Evolutionary conservation across 2,888 invertebrate genomes (phyloP).

Genomic region (Lasiommata megera): DNA sequence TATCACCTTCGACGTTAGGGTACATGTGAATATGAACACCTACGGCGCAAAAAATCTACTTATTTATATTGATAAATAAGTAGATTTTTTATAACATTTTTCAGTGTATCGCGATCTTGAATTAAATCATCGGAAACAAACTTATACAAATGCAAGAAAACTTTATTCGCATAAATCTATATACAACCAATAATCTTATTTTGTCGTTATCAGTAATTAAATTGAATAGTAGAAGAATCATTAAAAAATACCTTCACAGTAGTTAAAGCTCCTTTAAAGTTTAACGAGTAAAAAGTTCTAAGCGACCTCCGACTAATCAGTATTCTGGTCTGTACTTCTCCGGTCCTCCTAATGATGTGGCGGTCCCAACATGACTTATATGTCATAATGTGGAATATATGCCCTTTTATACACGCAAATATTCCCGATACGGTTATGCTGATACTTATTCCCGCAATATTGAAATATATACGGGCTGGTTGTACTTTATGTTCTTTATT

Average conservation of each 20-base stretch:
- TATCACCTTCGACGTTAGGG: too few relatives aligned
- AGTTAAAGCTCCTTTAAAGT: neutral
- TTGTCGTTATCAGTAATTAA: neutral
- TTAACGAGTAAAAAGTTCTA: slow-evolving; percentile 11
- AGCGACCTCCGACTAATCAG: slow-evolving; percentile 20
- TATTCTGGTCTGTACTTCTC: slow-evolving; percentile 13
- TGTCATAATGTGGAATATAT: slow-evolving; percentile 21
- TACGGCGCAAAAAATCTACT: too few relatives aligned
- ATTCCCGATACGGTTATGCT: neutral
- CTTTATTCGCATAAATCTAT: neutral
- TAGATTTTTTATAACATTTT: too few relatives aligned
- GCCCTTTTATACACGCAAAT: slow-evolving; percentile 1
- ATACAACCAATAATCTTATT: neutral
- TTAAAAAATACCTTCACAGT: neutral
- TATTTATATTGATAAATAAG: too few relatives aligned
- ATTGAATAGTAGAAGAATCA: neutral
- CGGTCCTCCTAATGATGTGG: slow-evolving; percentile 20
- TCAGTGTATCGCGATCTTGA: too few relatives aligned
- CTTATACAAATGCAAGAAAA: too few relatives aligned
- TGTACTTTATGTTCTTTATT: slow-evolving; percentile 5
- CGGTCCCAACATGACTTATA: slow-evolving; percentile 14
- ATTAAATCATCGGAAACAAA: neutral
- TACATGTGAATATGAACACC: too few relatives aligned
- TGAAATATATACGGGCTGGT: neutral
- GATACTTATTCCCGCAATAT: slow-evolving; percentile 4